Evolutionary conservation across 2,888 invertebrate genomes (phyloP), one percentile per base, ranked within the genome.

Genomic region (Drosophila prostipennis): DNA sequence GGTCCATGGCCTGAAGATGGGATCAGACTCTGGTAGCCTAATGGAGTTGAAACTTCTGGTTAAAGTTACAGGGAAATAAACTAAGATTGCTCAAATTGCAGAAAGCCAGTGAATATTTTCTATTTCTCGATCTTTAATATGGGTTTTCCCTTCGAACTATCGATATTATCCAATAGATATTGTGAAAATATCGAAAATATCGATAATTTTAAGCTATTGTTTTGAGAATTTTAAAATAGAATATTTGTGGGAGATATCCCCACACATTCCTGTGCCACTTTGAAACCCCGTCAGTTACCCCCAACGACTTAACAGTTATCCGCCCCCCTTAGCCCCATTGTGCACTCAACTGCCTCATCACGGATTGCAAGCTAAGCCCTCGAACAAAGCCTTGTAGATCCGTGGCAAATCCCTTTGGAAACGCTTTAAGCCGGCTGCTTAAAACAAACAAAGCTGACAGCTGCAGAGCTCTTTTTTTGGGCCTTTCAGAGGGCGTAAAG

Each of bases 391-490:
- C 82, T 72, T 79, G 67, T 81, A 70, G 79, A 83, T 85, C 82
- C 82, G 74, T 83, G 74, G 87, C 87, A 83, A 83, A 83, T 83
- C 85, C 82, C 82, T 87, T 83, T 83, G 63, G 87, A 74, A 87
- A 87, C 82, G 82, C 87, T 79, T 74, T 79, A 77, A 81, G 82
- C 85, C 76, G 59, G 52, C 83, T 79, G 83, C 80, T 68, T 80
- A 80, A 77, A 77, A 79, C 76, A 79, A 83, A 83, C 76, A 87
- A 86, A 80, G 82, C 83, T 78, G 77, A 83, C 83, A 83, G 80
- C 87, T 79, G 72, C 81, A 52, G 49, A 60, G 51, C 43, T 26
- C 14, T 26, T 32, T 48, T 48, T 48, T 48, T 48, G 14, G 48
- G 32, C 32, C 48, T 34, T 34, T 48, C 48, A 34, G 48, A 48